These are phyloP conservation scores for Semibalanus balanoides DNA, from an alignment of 1,140 invertebrate genomes.

Conservation along the genomic window DNA sequence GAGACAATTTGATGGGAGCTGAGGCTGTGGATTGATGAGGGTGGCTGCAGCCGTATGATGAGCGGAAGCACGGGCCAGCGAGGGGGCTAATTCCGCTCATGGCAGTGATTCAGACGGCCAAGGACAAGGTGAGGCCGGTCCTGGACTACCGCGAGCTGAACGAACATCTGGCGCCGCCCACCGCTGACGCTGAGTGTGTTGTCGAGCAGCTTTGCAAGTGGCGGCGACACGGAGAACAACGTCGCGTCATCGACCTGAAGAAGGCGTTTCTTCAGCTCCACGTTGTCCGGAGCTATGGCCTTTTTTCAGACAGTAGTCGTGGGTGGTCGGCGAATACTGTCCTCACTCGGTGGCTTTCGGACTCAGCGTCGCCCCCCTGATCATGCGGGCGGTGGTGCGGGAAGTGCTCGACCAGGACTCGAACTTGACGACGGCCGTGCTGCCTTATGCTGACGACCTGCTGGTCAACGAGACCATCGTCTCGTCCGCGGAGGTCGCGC, in stretches of 20 bases:
- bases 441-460: conserved; percentile 5
- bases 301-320: conserved; percentile 8
- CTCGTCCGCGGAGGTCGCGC: not conserved
- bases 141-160: conserved; percentile 6
- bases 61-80: not conserved
- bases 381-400: conserved; percentile 8
- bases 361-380: conserved; percentile 5
- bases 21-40: conserved; percentile 8
- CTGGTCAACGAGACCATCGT: conserved; percentile 7
- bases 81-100: conserved; percentile 10
- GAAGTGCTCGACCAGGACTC: conserved; percentile 6
- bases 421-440: not conserved
- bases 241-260: conserved; percentile 6
- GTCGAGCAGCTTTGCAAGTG: conserved; percentile 3
- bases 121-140: conserved; percentile 7
- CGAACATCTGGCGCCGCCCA: conserved; percentile 2
- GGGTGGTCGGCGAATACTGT: not conserved
- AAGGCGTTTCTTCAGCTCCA: conserved; percentile 7
- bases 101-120: conserved; percentile 9
- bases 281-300: conserved; percentile 4
- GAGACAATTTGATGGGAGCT: not conserved
- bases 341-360: conserved; percentile 6
- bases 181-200: conserved; percentile 7
- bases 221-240: not conserved
- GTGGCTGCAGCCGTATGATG: conserved; percentile 8